These are phyloP conservation scores for Scrobipalpa costella DNA, from an alignment of 2,888 invertebrate species.

Conservation along the genomic window DNA sequence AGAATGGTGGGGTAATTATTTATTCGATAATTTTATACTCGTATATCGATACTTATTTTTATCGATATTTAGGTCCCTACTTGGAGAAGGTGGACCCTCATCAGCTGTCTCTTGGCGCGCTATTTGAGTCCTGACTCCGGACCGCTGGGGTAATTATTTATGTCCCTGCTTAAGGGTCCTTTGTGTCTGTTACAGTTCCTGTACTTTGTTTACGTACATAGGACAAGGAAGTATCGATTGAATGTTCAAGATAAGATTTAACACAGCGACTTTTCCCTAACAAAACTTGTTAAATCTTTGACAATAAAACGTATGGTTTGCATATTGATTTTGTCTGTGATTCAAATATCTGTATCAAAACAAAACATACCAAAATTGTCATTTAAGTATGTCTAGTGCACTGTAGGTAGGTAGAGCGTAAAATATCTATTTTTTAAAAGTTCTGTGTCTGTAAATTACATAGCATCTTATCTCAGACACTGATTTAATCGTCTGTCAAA, in stretches of 20 bases:
- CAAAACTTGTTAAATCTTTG: background rate
- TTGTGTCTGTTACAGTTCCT: constrained; percentile 16
- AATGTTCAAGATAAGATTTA: background rate
- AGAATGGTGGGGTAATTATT: too few relatives aligned
- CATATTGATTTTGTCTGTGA: background rate
- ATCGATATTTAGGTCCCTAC: background rate
- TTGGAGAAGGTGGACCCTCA: constrained; percentile 51
- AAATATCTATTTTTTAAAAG: too few relatives aligned
- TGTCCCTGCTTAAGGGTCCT: constrained; percentile 8
- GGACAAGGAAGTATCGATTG: background rate
- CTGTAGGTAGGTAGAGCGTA: background rate
- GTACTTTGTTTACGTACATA: background rate
- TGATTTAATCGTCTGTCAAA: too few relatives aligned
- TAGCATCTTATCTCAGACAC: too few relatives aligned
- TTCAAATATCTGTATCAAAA: too few relatives aligned
- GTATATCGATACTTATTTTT: too few relatives aligned
- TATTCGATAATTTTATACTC: too few relatives aligned
- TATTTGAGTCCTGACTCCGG: constrained; percentile 27
- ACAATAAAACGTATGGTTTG: background rate
- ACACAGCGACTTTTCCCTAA: too few relatives aligned
- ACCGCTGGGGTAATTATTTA: constrained; percentile 14
- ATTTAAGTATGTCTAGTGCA: too few relatives aligned
- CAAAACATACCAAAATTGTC: too few relatives aligned
- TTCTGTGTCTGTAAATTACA: too few relatives aligned
- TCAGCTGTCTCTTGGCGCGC: constrained; percentile 47